Percentiles rank a stretch among this genome's conserved stretches.
Conservation (phyloP, 2,113 vertebrate genomes). For the Pithys albifrons region DNA sequence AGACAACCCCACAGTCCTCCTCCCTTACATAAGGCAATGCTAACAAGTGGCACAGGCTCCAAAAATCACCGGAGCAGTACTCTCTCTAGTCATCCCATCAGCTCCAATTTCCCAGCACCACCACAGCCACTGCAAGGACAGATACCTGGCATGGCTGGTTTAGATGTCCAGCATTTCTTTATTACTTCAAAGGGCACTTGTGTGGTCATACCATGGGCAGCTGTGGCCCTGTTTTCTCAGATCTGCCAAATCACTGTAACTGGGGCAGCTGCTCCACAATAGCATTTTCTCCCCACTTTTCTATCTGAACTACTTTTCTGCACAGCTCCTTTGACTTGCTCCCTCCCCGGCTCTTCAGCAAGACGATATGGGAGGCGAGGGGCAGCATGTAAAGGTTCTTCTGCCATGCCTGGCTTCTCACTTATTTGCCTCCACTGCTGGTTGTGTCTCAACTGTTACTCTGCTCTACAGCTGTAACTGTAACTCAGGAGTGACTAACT, state of each 20-base stretch:
- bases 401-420: neutral
- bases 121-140: neutral
- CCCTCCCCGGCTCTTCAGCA: neutral
- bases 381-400: neutral
- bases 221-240: neutral
- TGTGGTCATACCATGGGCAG: fast-evolving
- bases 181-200: neutral
- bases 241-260: neutral
- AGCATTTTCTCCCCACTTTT: neutral
- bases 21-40: neutral
- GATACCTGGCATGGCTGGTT: neutral
- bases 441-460: neutral
- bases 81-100: neutral
- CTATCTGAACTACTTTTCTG: neutral
- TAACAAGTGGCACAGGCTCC: neutral
- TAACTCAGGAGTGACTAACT: neutral
- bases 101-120: neutral
- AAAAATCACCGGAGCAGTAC: neutral
- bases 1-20: neutral
- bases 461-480: neutral
- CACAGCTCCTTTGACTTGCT: neutral
- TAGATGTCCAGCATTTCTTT: neutral
- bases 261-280: neutral
- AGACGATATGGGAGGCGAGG: neutral
- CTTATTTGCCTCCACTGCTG: neutral